Evolutionary conservation across 2,113 vertebrate species (phyloP).

Genomic region (Phaethon lepturus): DNA sequence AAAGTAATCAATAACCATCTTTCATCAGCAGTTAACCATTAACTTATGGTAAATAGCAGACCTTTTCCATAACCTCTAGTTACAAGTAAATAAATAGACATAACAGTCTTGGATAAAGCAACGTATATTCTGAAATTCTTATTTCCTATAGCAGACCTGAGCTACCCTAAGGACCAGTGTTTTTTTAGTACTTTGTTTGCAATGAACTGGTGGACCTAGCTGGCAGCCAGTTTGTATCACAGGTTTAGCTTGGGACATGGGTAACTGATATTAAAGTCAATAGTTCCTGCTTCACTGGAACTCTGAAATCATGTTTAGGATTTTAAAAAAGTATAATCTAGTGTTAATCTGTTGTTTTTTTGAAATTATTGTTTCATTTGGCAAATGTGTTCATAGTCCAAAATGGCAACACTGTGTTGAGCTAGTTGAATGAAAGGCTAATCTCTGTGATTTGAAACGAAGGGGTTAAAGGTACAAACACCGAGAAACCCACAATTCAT

Average conservation of each 20-base stretch:
- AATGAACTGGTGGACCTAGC: background rate
- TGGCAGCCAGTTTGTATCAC: background rate
- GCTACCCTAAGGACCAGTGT: background rate
- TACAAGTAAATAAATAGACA: background rate
- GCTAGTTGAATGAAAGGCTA: background rate
- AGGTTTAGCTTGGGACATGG: background rate
- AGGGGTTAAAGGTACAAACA: background rate
- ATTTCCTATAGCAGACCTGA: background rate
- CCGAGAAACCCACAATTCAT: background rate
- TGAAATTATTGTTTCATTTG: background rate
- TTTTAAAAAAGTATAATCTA: background rate
- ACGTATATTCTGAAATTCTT: background rate
- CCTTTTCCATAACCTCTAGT: background rate
- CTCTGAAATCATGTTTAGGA: background rate
- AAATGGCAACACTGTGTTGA: background rate
- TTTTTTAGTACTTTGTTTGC: background rate
- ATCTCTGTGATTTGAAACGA: background rate
- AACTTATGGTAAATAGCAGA: background rate
- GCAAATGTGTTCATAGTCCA: background rate
- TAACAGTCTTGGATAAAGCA: background rate
- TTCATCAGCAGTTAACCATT: slow-evolving; percentile 1
- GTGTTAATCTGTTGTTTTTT: background rate
- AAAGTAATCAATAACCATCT: background rate
- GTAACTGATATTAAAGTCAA: background rate
- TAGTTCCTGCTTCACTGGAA: background rate